phyloP scores from a whole-genome alignment of 2,797 vertebrate genomes.

The Phalanger gymnotis region DNA sequence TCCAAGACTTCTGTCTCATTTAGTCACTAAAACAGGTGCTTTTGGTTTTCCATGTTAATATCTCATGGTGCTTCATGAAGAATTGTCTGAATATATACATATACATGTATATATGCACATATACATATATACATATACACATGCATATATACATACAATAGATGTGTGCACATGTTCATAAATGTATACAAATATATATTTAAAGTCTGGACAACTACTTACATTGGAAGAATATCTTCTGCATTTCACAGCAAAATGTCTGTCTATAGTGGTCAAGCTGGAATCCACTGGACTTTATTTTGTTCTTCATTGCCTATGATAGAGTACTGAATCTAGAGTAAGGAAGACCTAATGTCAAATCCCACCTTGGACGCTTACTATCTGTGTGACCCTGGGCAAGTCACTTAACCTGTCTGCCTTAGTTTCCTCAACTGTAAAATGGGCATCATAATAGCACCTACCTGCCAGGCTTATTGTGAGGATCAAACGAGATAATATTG shows the following conservation, averaged over 20 bases:
- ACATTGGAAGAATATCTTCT: constrained; percentile 38
- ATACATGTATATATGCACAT: too few relatives aligned
- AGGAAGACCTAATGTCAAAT: background rate
- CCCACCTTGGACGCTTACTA: background rate
- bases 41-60: constrained; percentile 66
- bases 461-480: background rate
- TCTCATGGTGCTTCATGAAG: constrained; percentile 85
- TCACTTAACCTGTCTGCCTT: background rate
- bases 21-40: constrained; percentile 13
- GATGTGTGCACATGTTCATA: too few relatives aligned
- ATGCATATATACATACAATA: background rate
- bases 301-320: constrained; percentile 94
- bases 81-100: constrained; percentile 56
- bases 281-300: constrained; percentile 97
- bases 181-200: background rate
- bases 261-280: constrained; percentile 88
- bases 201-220: constrained; percentile 52
- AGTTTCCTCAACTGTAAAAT: background rate
- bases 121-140: background rate
- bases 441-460: background rate
- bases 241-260: constrained; percentile 26
- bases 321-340: constrained; percentile 90
- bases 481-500: background rate
- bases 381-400: background rate
- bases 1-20: constrained; percentile 37